A percentile compares a stretch with the other conserved stretches of the same genome.
Evolutionary conservation across 2,113 vertebrate genomes (phyloP).

Genomic region (Telmatochromis sp.): DNA sequence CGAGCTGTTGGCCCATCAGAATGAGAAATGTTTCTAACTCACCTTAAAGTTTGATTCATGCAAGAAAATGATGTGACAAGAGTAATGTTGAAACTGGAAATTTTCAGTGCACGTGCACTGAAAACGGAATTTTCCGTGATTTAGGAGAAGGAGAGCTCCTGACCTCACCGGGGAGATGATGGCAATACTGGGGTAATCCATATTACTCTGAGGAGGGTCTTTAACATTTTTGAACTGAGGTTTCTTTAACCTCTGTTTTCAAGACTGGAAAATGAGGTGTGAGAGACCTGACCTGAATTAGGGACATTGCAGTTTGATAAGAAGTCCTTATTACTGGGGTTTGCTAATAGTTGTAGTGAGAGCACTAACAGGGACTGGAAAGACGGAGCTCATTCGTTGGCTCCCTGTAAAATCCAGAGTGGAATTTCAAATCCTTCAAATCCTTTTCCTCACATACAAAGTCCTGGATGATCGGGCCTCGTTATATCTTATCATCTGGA

Average conservation of each 20-base stretch:
- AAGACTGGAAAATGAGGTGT: not conserved
- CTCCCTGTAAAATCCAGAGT: not conserved
- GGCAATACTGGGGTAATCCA: accelerated
- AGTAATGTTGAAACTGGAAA: accelerated
- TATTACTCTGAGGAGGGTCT: not conserved
- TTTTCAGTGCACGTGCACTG: not conserved
- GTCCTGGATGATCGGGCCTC: not conserved
- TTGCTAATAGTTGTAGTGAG: not conserved
- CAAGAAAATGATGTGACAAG: not conserved
- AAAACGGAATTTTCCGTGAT: accelerated
- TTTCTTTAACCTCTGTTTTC: not conserved
- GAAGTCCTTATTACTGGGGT: not conserved
- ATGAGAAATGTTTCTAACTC: not conserved
- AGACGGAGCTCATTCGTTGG: not conserved
- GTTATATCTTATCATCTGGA: not conserved
- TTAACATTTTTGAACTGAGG: not conserved
- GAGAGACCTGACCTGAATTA: not conserved
- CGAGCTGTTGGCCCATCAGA: not conserved
- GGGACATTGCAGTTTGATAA: not conserved
- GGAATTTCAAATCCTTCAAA: not conserved
- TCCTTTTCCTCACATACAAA: not conserved
- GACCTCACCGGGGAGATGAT: not conserved
- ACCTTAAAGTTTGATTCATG: not conserved
- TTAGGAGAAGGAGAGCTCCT: not conserved
- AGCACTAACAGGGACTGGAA: not conserved